Base-by-base conservation (phyloP, 1,140 invertebrate species). In the Drosophila obscura region DNA sequence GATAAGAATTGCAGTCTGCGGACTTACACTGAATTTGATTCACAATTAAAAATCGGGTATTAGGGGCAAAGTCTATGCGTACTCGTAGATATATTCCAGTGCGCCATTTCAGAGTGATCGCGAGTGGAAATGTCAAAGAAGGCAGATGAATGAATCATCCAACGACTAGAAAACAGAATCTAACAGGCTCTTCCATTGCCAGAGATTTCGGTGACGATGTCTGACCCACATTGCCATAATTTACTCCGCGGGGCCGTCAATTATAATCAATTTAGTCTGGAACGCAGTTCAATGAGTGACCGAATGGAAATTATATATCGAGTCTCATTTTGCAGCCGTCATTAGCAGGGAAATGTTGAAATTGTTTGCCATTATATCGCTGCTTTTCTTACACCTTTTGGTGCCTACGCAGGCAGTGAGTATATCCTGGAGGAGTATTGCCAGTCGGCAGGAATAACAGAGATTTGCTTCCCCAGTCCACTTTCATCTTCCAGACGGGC, bases 401-500 rank as follows among this genome's bases (percentile, higher is more conserved):
- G 16, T 4, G 3, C 9, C 6, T 28, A 35, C 44, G 7, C 9
- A 51, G 46, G 46, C 74, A 24, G 82, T 87, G 49, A 87, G 79
- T 82, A 19, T 31, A 1, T 4, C 11, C 8, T 6, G n/a, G 26
- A 11, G 5, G n/a, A 6, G 28, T 8, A 8, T 31, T 8, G 7
- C 6, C 28, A 35, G 31, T 11, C 31, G 31, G 35, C 11, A 1
- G 11, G 35, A 11, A 13, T 39, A 13, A 39, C 35, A 5, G 35
- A 4, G 35, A 39, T 4, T 22, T 66, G 9, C 4, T n/a, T 0
- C 24, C 24, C 26, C 4, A 81, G 81, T 61, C 58, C 2, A 71
- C 39, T 11, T 16, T 85, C 4, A n/a, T 45, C 15, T 63, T 88
- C 35, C 52, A 79, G 63, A 60, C 83, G 6, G 78, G 78, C 6